These are phyloP conservation scores for Hydrotaea cyrtoneurina DNA, from an alignment of 2,888 invertebrate species.

Conservation along the genomic window DNA sequence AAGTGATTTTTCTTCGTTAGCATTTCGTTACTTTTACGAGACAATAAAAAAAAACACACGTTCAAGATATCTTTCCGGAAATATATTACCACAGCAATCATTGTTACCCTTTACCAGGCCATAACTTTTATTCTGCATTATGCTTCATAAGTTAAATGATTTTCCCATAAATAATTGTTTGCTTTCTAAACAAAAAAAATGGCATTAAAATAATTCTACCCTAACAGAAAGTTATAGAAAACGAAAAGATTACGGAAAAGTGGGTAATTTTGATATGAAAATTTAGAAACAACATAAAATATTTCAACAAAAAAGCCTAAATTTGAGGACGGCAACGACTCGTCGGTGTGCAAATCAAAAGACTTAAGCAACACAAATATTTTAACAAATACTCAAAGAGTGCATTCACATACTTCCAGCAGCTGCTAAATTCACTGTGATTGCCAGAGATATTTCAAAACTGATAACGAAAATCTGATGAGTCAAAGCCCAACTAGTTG, in stretches of 20 bases:
- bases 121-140: constrained; percentile 20
- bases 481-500: background rate
- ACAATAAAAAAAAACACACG: no score
- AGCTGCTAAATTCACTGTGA: background rate
- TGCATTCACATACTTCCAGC: background rate
- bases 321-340: no score
- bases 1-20: background rate
- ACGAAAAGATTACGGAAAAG: background rate
- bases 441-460: background rate
- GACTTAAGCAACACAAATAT: constrained; percentile 10
- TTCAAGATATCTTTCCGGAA: constrained; percentile 25
- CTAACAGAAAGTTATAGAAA: constrained; percentile 17
- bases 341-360: background rate
- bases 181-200: constrained; percentile 15
- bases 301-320: background rate
- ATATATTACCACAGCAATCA: constrained; percentile 3
- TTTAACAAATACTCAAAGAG: background rate
- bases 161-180: constrained; percentile 34
- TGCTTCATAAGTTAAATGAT: constrained; percentile 39
- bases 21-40: background rate
- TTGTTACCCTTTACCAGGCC: background rate
- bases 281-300: background rate
- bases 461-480: background rate
- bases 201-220: constrained; percentile 48
- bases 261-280: background rate